These are phyloP conservation scores for Charadrius vociferus DNA, from an alignment of 2,113 vertebrate genomes.

Conservation along the genomic window DNA sequence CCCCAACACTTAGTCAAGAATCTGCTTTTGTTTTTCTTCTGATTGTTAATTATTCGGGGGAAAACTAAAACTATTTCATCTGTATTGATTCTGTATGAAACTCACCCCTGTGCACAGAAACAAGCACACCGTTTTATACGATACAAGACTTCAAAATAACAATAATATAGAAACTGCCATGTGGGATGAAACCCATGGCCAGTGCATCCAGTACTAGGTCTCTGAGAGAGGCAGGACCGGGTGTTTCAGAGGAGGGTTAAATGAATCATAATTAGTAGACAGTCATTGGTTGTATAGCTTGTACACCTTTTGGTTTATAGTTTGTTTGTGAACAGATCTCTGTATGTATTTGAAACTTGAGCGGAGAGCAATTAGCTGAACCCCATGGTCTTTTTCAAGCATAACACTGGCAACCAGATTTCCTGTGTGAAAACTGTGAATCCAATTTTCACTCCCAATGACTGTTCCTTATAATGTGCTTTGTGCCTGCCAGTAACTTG, in stretches of 20 bases:
- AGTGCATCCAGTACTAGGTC: rapidly evolving
- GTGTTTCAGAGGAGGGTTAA: background rate
- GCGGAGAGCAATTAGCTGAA: background rate
- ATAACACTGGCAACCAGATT: background rate
- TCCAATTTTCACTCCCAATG: background rate
- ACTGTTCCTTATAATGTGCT: background rate
- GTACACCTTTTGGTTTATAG: background rate
- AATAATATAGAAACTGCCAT: background rate
- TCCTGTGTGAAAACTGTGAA: background rate
- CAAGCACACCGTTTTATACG: background rate
- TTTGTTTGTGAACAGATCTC: background rate
- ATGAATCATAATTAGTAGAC: background rate
- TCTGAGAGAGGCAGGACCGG: background rate
- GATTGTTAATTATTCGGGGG: background rate
- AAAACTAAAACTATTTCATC: background rate
- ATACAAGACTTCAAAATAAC: background rate
- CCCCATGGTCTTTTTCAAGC: background rate
- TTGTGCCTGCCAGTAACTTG: background rate
- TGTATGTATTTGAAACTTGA: background rate
- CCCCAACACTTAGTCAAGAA: background rate
- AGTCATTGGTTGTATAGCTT: background rate
- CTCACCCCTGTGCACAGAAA: background rate
- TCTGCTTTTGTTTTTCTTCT: background rate
- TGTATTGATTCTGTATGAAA: background rate
- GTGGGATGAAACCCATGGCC: background rate